Percentiles rank a stretch among this genome's conserved stretches.
Conservation (phyloP, 2,888 invertebrate genomes). For the Barypeithes pellucidus region DNA sequence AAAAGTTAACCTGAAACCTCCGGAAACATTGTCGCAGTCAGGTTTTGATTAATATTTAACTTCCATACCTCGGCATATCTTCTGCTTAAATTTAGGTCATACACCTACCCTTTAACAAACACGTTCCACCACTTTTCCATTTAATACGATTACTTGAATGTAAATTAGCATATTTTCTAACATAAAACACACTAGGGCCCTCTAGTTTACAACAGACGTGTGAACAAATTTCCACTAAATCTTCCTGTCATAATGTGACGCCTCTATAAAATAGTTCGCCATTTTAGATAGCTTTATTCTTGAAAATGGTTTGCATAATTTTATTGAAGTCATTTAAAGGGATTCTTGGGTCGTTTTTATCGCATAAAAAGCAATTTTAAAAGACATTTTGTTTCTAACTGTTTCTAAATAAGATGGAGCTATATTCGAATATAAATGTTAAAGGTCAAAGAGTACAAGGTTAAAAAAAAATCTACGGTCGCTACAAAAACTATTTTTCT, state of each 20-base stretch:
- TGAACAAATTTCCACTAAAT: conserved; percentile 52
- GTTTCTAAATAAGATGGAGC: conserved; percentile 4
- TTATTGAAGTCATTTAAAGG: conserved; percentile 36
- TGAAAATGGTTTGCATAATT: conserved; percentile 43
- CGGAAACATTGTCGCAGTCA: conserved; percentile 1
- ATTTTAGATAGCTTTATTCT: conserved; percentile 45
- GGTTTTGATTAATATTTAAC: conserved; percentile 6
- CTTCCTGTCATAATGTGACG: conserved; percentile 48
- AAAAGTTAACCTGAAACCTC: background rate
- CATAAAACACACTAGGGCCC: conserved; percentile 49
- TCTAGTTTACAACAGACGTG: conserved; percentile 48
- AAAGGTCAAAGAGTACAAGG: background rate
- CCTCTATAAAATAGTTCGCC: conserved; percentile 48
- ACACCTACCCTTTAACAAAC: conserved; percentile 19
- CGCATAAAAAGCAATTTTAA: conserved; percentile 19
- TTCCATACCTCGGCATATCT: conserved; percentile 4
- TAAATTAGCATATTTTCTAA: conserved; percentile 51
- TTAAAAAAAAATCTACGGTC: background rate
- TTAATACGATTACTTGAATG: conserved; percentile 49
- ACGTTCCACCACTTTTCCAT: conserved; percentile 38
- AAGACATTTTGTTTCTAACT: conserved; percentile 24
- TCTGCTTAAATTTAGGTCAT: conserved; percentile 15
- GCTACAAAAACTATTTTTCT: too few relatives aligned
- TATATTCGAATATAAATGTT: background rate
- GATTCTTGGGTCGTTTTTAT: conserved; percentile 25